phyloP scores from a whole-genome alignment of 2,888 invertebrate species.

The Aplocera efformata region DNA sequence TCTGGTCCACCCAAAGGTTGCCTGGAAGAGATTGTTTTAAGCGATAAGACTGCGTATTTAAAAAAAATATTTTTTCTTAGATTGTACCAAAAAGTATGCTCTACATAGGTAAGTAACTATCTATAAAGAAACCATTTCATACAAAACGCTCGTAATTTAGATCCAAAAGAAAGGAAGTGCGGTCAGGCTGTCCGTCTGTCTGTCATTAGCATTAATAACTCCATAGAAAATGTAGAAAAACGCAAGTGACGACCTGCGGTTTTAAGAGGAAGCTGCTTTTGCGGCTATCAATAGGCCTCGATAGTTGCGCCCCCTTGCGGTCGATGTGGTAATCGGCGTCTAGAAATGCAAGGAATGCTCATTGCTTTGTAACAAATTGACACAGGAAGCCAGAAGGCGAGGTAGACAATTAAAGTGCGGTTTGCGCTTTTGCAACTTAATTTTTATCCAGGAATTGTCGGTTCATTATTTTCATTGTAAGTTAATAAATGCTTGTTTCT shows the following conservation, averaged over 20 bases:
- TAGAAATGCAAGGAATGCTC: conserved; percentile 53
- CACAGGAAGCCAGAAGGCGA: conserved; percentile 18
- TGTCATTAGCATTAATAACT: conserved; percentile 73
- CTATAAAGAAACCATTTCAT: neutral
- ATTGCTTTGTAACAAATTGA: conserved; percentile 21
- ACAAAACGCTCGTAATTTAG: conserved; percentile 30
- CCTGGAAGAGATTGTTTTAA: too few relatives aligned
- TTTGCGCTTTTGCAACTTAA: conserved; percentile 11
- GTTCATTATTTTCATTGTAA: neutral
- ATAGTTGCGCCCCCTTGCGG: conserved; percentile 60
- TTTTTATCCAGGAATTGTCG: conserved; percentile 1
- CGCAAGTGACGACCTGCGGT: conserved; percentile 61
- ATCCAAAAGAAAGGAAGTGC: conserved; percentile 49
- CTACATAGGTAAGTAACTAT: too few relatives aligned
- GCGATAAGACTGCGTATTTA: too few relatives aligned
- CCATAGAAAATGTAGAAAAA: conserved; percentile 56
- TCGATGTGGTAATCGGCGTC: conserved; percentile 53
- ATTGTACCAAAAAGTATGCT: too few relatives aligned
- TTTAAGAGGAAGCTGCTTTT: conserved; percentile 49
- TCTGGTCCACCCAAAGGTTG: too few relatives aligned
- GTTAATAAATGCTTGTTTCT: too few relatives aligned
- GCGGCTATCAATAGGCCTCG: conserved; percentile 31
- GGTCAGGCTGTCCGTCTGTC: conserved; percentile 46
- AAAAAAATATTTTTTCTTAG: too few relatives aligned
- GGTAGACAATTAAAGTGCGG: conserved; percentile 17